A percentile compares a stretch with the other conserved stretches of the same genome.
These are phyloP conservation scores for Conus canariensis DNA, from an alignment of 2,888 invertebrate species.

Conservation along the genomic window DNA sequence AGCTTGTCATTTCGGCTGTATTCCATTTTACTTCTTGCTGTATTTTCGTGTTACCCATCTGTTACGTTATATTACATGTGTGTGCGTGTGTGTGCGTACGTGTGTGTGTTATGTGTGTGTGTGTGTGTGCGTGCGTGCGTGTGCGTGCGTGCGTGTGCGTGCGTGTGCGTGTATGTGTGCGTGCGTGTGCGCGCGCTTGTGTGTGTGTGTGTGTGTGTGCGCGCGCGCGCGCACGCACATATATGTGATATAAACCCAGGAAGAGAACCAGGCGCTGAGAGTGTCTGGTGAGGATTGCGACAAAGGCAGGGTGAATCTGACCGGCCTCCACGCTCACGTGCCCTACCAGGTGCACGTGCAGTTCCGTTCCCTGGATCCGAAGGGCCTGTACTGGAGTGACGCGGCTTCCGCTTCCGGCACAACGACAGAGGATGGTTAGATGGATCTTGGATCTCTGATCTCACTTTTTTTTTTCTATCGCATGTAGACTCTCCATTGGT, in stretches of 20 bases:
- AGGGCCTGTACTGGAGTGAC: neutral
- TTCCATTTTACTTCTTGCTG: too few species aligned
- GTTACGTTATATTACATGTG: too few species aligned
- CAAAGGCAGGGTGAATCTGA: neutral
- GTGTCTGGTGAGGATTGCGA: neutral
- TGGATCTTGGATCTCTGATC: neutral
- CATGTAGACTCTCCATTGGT: too few species aligned
- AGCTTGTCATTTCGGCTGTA: too few species aligned
- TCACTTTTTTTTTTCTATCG: too few species aligned
- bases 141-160: too few species aligned
- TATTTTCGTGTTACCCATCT: too few species aligned
- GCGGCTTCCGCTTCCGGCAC: neutral
- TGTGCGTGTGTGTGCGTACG: neutral
- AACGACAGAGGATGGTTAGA: neutral
- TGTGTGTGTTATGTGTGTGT: slow-evolving; percentile 13
- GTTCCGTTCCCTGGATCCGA: neutral
- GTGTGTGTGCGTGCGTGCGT: neutral
- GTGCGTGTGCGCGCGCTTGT: neutral
- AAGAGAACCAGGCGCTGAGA: neutral
- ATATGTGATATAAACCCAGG: neutral
- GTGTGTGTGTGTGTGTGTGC: too few species aligned
- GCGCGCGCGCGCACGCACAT: too few species aligned
- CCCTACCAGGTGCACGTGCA: neutral
- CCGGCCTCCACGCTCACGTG: neutral
- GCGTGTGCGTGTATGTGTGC: neutral